Conservation (phyloP, 1,140 invertebrate genomes). For the Penaeus indicus region DNA sequence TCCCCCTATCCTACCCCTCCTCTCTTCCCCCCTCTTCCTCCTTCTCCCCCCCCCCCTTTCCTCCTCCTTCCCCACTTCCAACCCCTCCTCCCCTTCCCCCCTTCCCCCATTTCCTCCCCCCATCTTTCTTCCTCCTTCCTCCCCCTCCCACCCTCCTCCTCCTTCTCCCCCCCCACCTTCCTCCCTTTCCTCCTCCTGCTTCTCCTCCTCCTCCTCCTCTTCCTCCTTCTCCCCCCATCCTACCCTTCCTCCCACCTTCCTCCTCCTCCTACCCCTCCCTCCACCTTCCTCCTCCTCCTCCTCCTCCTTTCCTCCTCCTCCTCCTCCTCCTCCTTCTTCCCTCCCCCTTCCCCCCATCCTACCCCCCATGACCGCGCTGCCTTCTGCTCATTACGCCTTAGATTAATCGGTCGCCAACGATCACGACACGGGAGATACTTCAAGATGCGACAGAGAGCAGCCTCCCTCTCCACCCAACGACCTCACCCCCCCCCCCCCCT, state of each 20-base stretch:
- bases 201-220: too few species aligned
- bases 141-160: slow-evolving; percentile 4
- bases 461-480: too few species aligned
- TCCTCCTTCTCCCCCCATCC: not conserved
- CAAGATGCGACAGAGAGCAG: too few species aligned
- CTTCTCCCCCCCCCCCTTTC: not conserved
- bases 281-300: not conserved
- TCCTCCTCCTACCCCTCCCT: not conserved
- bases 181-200: too few species aligned
- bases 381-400: too few species aligned
- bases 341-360: not conserved
- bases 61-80: not conserved
- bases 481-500: not conserved
- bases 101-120: not conserved
- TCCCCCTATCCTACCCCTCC: not conserved
- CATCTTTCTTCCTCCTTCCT: too few species aligned
- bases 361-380: too few species aligned
- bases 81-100: not conserved
- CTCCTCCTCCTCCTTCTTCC: not conserved
- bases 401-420: too few species aligned
- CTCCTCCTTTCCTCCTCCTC: too few species aligned
- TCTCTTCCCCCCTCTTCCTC: not conserved
- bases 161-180: not conserved
- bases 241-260: too few species aligned
- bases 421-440: too few species aligned